Evolutionary conservation across 53 echinoderm and acorn worm genomes (phyloP).

Genomic region (Crossaster papposus): DNA sequence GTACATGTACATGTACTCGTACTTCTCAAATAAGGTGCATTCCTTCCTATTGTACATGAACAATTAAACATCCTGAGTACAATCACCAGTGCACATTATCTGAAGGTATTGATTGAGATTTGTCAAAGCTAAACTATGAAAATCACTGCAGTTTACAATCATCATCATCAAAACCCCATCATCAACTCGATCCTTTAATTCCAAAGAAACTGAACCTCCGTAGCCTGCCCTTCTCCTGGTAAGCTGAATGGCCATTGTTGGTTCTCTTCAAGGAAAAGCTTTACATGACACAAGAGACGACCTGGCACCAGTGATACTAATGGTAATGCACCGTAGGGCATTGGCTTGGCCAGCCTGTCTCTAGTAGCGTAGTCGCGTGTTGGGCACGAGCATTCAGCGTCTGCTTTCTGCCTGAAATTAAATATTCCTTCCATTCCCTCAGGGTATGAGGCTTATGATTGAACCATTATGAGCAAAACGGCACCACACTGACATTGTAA

Average conservation of each 20-base stretch:
- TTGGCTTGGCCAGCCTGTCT: background rate
- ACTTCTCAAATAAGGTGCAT: too few species aligned
- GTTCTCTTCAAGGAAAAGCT: background rate
- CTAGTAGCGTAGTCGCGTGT: background rate
- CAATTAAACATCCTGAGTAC: too few species aligned
- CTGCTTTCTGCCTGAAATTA: conserved; percentile 30
- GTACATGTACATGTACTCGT: conserved; percentile 9
- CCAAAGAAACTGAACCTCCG: background rate
- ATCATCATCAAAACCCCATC: background rate
- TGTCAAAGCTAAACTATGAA: background rate
- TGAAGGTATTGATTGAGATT: too few species aligned
- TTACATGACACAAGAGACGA: conserved; percentile 33
- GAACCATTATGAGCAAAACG: conserved; percentile 13
- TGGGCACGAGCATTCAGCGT: background rate
- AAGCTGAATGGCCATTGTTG: background rate
- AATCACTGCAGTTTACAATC: background rate
- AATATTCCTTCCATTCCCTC: conserved; percentile 3
- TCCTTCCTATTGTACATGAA: too few species aligned
- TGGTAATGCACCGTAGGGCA: conserved; percentile 35
- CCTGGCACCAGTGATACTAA: conserved; percentile 45
- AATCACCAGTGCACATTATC: too few species aligned
- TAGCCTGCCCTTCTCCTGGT: background rate
- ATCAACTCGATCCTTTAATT: background rate
- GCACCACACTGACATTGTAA: background rate
- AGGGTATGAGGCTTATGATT: background rate